phyloP scores from a whole-genome alignment of 2,113 vertebrate species.

The Podarcis raffonei region DNA sequence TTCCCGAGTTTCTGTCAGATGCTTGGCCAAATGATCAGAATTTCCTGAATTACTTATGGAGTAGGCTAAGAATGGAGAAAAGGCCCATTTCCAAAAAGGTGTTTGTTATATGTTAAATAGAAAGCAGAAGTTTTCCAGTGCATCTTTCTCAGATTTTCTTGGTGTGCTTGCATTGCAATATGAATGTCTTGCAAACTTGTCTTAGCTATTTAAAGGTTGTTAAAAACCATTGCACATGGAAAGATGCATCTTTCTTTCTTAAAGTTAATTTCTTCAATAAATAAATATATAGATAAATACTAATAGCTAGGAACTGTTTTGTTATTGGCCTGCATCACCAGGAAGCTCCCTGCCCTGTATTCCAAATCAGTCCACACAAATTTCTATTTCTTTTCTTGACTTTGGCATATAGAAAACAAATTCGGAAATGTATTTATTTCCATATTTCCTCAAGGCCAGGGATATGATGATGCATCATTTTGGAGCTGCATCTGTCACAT shows the following conservation, averaged over 20 bases:
- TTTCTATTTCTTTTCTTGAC: background rate
- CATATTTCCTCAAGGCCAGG: slow-evolving; percentile 52
- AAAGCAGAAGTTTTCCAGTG: slow-evolving; percentile 19
- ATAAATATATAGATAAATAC: background rate
- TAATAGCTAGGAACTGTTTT: background rate
- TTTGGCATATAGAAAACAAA: slow-evolving; percentile 42
- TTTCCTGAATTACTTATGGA: no score
- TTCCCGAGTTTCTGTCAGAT: no score
- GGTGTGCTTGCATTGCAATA: background rate
- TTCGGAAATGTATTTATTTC: slow-evolving; percentile 59
- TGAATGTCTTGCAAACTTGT: background rate
- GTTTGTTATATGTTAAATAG: background rate
- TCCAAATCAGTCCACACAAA: slow-evolving; percentile 4
- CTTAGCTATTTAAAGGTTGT: background rate
- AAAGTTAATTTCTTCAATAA: background rate
- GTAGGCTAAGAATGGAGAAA: no score
- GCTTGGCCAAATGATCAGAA: no score
- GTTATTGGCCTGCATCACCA: background rate
- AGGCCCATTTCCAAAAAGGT: no score
- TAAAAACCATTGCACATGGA: background rate
- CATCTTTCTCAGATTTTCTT: background rate
- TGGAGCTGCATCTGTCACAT: slow-evolving; percentile 61
- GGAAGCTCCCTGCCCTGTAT: background rate
- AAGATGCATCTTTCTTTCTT: background rate
- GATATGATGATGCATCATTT: slow-evolving; percentile 41